phyloP scores from a whole-genome alignment of 2,113 vertebrate species.

The Calonectris borealis region DNA sequence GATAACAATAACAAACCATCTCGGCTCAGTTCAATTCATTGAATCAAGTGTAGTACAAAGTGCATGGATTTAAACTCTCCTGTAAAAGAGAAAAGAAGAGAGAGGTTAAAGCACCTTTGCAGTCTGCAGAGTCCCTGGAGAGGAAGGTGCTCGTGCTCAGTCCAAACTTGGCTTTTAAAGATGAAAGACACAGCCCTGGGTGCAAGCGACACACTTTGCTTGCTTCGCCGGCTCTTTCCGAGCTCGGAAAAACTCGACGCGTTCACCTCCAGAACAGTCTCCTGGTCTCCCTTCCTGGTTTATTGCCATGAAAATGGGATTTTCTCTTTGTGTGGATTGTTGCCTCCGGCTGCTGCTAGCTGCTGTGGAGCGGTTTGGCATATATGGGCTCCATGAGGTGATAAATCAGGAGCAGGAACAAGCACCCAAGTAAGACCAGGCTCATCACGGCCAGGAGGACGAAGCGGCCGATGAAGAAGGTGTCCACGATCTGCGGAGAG shows the following conservation, averaged over 20 bases:
- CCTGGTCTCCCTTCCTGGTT: background rate
- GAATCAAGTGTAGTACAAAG: background rate
- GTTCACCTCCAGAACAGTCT: background rate
- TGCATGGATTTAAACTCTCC: background rate
- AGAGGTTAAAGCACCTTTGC: background rate
- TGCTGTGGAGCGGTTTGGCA: conserved; percentile 80
- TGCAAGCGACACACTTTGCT: background rate
- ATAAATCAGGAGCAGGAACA: conserved; percentile 84
- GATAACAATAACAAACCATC: background rate
- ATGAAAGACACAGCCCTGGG: background rate
- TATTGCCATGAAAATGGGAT: background rate
- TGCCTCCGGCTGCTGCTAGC: background rate
- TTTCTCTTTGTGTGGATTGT: accelerated
- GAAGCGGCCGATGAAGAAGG: conserved; percentile 88
- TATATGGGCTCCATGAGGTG: conserved; percentile 85
- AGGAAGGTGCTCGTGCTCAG: accelerated
- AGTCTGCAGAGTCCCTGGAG: background rate
- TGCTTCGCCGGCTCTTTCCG: accelerated
- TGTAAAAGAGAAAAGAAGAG: accelerated
- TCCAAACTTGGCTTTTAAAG: background rate
- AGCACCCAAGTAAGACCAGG: conserved; percentile 73
- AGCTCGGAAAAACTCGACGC: accelerated
- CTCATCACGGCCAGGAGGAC: conserved; percentile 79
- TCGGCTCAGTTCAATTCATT: background rate
- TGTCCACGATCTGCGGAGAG: conserved; percentile 82